Evolutionary conservation across 2,888 invertebrate genomes (phyloP).

Genomic region (Oscheius onirici): DNA sequence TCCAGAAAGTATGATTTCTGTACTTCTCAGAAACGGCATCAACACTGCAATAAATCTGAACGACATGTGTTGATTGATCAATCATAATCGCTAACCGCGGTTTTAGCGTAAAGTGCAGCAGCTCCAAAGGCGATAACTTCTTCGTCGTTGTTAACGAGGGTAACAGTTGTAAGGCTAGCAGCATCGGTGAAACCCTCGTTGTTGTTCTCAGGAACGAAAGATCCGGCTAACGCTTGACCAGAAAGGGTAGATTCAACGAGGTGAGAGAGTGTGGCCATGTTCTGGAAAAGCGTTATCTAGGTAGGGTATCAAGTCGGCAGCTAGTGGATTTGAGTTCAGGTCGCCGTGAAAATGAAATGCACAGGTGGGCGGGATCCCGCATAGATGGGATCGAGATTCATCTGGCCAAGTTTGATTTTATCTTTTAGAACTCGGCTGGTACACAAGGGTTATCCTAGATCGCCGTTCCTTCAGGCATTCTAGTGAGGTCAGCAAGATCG

Average conservation of each 20-base stretch:
- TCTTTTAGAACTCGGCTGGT: slow-evolving; percentile 25
- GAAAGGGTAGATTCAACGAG: slow-evolving; percentile 49
- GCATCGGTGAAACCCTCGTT: slow-evolving; percentile 56
- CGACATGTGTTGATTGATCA: neutral
- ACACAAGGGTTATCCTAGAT: slow-evolving; percentile 10
- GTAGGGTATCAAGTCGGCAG: slow-evolving; percentile 12
- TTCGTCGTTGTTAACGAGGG: slow-evolving; percentile 52
- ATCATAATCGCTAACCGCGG: neutral
- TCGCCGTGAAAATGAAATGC: slow-evolving; percentile 10
- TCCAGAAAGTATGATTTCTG: slow-evolving; percentile 53
- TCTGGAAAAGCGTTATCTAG: slow-evolving; percentile 10
- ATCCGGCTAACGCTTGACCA: slow-evolving; percentile 52
- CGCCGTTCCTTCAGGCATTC: neutral
- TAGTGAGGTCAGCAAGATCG: too few relatives aligned
- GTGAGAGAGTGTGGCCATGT: slow-evolving; percentile 27
- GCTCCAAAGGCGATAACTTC: slow-evolving; percentile 64
- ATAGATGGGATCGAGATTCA: slow-evolving; percentile 28
- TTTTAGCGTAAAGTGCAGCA: slow-evolving; percentile 41
- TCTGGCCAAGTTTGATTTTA: slow-evolving; percentile 27
- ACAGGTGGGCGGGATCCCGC: slow-evolving; percentile 19
- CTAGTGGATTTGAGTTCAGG: slow-evolving; percentile 10
- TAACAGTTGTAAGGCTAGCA: slow-evolving; percentile 55
- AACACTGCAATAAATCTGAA: slow-evolving; percentile 64
- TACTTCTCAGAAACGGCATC: slow-evolving; percentile 60
- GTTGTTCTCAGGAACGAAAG: slow-evolving; percentile 67